A percentile compares a stretch with the other conserved stretches of the same genome.
Evolutionary conservation across 2,113 vertebrate genomes (phyloP).

Genomic region (Potamarius usumacintae): DNA sequence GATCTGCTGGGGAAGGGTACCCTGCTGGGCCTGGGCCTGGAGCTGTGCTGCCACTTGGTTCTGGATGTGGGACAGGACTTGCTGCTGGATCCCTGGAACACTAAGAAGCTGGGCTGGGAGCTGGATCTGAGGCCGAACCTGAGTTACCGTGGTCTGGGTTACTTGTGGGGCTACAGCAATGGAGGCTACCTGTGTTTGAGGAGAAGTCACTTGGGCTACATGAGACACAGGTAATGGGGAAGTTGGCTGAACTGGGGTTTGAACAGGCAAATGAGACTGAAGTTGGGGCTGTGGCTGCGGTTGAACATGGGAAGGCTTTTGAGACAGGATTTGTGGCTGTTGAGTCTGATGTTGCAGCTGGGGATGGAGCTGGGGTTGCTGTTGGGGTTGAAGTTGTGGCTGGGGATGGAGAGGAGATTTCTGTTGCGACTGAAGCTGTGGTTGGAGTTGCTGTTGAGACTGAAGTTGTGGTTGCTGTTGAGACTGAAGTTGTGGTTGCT

Average conservation of each 20-base stretch:
- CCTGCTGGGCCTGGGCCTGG: conserved; percentile 80
- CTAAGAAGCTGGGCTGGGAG: conserved; percentile 84
- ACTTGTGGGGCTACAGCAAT: conserved; percentile 61
- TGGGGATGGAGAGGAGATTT: conserved; percentile 12
- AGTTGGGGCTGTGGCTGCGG: conserved; percentile 46
- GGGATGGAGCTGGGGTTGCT: conserved; percentile 59
- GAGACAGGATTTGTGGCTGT: conserved; percentile 25
- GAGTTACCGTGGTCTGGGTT: conserved; percentile 65
- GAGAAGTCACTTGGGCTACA: conserved; percentile 56
- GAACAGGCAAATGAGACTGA: conserved; percentile 66
- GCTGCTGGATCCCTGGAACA: conserved; percentile 88
- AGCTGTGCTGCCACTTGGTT: conserved; percentile 71
- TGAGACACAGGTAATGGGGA: conserved; percentile 46
- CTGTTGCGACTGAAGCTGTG: conserved; percentile 28
- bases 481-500: conserved; percentile 34
- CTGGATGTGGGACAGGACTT: conserved; percentile 86
- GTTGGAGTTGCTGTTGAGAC: conserved; percentile 47
- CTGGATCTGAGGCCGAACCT: conserved; percentile 71
- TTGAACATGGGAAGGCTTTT: conserved; percentile 18
- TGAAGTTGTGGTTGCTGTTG: conserved; percentile 57
- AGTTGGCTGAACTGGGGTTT: conserved; percentile 39
- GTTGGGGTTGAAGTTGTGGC: conserved; percentile 60
- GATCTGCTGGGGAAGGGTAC: conserved; percentile 82
- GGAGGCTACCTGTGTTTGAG: conserved; percentile 43
- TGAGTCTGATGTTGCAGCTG: neutral